Evolutionary conservation across 2,113 vertebrate genomes (phyloP).

Genomic region (Leptobrachium ailaonicum): DNA sequence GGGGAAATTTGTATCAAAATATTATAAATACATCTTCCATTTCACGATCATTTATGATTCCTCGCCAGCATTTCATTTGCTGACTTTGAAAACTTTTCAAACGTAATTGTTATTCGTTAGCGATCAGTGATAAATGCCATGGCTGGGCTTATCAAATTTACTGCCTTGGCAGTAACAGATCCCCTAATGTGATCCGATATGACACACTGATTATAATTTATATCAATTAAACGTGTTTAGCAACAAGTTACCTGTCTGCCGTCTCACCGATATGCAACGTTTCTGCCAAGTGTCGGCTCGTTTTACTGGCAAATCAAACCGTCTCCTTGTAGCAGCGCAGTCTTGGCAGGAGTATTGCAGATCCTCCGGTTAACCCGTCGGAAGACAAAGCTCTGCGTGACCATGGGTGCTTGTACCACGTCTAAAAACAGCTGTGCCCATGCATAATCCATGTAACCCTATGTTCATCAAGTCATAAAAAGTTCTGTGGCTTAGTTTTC

Average conservation of each 20-base stretch:
- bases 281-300: neutral
- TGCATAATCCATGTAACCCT: no score
- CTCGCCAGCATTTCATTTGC: constrained; percentile 5
- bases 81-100: neutral
- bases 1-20: constrained; percentile 12
- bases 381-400: no score
- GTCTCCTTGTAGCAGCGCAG: neutral
- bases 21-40: constrained; percentile 16
- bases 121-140: neutral
- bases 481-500: no score
- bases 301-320: neutral
- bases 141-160: neutral
- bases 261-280: neutral
- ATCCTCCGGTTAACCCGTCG: no score
- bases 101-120: constrained; percentile 10
- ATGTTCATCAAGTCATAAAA: no score
- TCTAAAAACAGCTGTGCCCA: no score
- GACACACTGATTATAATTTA: constrained; percentile 5
- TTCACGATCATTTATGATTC: neutral
- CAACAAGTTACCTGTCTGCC: constrained; percentile 1
- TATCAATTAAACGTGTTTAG: constrained; percentile 9
- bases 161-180: constrained; percentile 3
- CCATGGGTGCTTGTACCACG: no score
- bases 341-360: no score
- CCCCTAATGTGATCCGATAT: constrained; percentile 6